Percentiles rank a stretch among this genome's conserved stretches.
phyloP scores from a whole-genome alignment of 2,113 vertebrate species.

The Brachyhypopomus occidentalis region DNA sequence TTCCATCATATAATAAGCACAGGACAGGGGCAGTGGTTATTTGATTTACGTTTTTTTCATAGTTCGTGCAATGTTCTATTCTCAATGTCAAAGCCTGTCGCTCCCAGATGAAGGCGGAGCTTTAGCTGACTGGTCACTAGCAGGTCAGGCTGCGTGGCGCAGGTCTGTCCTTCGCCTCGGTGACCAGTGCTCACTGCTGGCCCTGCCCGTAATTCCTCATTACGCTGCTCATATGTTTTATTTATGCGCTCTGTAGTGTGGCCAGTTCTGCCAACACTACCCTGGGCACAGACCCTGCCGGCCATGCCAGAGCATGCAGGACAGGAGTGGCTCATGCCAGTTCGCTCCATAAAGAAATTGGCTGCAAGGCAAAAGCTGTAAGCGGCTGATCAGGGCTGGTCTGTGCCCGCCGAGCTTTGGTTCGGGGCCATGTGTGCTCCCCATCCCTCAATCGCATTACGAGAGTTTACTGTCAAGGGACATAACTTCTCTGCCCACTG shows the following conservation, averaged over 20 bases:
- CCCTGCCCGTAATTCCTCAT: slow-evolving; percentile 70
- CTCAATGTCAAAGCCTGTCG: slow-evolving; percentile 45
- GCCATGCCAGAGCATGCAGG: slow-evolving; percentile 67
- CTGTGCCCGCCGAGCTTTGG: slow-evolving; percentile 62
- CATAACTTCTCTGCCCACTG: slow-evolving; percentile 55
- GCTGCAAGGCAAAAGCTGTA: slow-evolving; percentile 53
- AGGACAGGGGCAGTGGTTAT: slow-evolving; percentile 12
- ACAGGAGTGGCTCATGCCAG: slow-evolving; percentile 66
- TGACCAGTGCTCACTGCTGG: slow-evolving; percentile 56
- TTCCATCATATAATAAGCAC: slow-evolving; percentile 16
- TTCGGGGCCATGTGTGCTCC: slow-evolving; percentile 57
- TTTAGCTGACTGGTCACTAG: slow-evolving; percentile 40
- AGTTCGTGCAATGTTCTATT: slow-evolving; percentile 34
- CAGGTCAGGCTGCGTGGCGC: neutral
- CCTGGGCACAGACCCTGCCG: slow-evolving; percentile 55
- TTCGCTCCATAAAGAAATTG: slow-evolving; percentile 64
- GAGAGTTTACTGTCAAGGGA: slow-evolving; percentile 56
- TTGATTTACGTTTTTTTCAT: slow-evolving; percentile 4
- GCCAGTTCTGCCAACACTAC: slow-evolving; percentile 67
- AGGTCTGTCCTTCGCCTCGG: slow-evolving; percentile 40
- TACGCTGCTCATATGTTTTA: slow-evolving; percentile 78
- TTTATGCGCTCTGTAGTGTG: slow-evolving; percentile 78
- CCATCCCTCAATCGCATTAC: slow-evolving; percentile 73
- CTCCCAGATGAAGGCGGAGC: slow-evolving; percentile 37
- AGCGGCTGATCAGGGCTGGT: slow-evolving; percentile 54